Conservation (phyloP, 2,888 invertebrate genomes). For the Mycalesis mineus region DNA sequence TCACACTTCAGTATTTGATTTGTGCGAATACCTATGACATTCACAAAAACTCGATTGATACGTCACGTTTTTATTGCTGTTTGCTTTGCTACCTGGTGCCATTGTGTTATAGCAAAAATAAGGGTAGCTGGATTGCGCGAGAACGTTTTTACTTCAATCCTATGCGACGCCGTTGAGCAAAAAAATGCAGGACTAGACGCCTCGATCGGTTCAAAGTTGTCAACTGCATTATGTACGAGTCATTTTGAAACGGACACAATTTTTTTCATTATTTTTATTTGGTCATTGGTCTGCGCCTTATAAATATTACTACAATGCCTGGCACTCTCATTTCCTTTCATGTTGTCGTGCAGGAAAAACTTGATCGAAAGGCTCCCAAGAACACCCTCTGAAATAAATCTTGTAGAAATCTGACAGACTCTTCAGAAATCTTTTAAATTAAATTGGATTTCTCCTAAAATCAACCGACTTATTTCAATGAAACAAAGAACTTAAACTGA, state of each 20-base stretch:
- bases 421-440: too few relatives aligned
- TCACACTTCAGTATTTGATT: conserved; percentile 77
- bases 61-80: conserved; percentile 73
- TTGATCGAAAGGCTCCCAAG: too few relatives aligned
- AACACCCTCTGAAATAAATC: too few relatives aligned
- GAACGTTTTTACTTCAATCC: conserved; percentile 13
- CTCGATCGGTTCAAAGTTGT: conserved; percentile 10
- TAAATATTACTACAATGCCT: too few relatives aligned
- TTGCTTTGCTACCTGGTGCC: conserved; percentile 72
- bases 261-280: background rate
- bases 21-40: conserved; percentile 54
- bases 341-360: too few relatives aligned
- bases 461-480: too few relatives aligned
- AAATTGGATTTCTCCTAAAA: too few relatives aligned
- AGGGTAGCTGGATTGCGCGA: conserved; percentile 40
- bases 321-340: too few relatives aligned
- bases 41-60: conserved; percentile 69
- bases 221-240: background rate
- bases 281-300: too few relatives aligned
- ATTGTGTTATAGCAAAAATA: conserved; percentile 53
- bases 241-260: background rate
- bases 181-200: conserved; percentile 1
- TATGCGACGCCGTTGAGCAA: background rate
- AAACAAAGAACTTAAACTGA: too few relatives aligned
- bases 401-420: too few relatives aligned